These are phyloP conservation scores for Gymnocheta viridis DNA, from an alignment of 2,888 invertebrate genomes.

Conservation along the genomic window DNA sequence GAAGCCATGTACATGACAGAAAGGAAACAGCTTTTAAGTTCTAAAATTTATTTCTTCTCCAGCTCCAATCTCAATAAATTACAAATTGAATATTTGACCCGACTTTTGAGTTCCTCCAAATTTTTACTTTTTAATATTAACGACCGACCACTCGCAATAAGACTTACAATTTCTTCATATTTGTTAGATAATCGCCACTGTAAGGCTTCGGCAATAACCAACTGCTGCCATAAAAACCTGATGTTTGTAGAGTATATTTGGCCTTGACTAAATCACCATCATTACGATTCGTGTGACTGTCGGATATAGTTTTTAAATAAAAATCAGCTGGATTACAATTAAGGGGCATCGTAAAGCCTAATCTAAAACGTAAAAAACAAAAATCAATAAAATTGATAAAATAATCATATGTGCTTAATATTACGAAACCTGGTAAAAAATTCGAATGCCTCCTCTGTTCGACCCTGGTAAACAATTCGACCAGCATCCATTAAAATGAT, in stretches of 20 bases:
- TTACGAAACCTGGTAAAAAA: conserved; percentile 86
- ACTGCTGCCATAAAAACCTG: conserved; percentile 77
- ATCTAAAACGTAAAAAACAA: conserved; percentile 81
- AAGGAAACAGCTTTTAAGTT: too few relatives aligned
- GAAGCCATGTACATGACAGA: too few relatives aligned
- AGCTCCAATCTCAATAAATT: too few relatives aligned
- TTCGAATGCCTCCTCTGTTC: conserved; percentile 85
- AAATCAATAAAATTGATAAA: background rate
- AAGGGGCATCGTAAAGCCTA: conserved; percentile 86
- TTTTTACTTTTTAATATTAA: background rate
- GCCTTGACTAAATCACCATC: conserved; percentile 75
- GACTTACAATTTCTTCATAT: conserved; percentile 76
- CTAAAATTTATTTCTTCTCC: too few relatives aligned
- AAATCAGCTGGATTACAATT: conserved; percentile 94
- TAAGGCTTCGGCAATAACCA: conserved; percentile 76
- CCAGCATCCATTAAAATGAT: conserved; percentile 90
- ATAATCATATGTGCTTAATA: background rate
- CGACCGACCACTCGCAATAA: too few relatives aligned
- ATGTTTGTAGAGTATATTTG: conserved; percentile 77
- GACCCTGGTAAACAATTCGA: conserved; percentile 90
- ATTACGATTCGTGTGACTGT: conserved; percentile 80
- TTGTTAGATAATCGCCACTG: conserved; percentile 76
- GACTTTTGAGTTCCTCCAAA: background rate
- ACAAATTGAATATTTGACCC: too few relatives aligned
- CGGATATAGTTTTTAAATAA: conserved; percentile 86